Evolutionary conservation across 2,113 vertebrate species (phyloP).

Genomic region (Tetrao urogallus): DNA sequence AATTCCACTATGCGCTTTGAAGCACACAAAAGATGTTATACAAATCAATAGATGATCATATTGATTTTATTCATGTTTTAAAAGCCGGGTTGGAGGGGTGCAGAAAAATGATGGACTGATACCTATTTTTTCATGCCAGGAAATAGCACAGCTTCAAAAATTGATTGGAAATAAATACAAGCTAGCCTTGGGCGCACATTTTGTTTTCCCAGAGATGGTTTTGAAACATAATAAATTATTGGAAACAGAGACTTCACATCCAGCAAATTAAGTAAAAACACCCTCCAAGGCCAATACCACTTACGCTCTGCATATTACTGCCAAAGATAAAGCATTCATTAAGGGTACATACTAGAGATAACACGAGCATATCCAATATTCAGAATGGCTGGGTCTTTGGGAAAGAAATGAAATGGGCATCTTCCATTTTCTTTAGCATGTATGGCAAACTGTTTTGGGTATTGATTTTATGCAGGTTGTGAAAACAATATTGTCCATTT

Average conservation of each 20-base stretch:
- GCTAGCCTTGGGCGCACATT: slow-evolving; percentile 67
- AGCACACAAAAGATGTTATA: not conserved
- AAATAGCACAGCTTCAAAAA: slow-evolving; percentile 29
- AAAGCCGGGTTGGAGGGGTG: not conserved
- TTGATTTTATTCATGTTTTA: not conserved
- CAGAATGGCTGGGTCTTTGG: not conserved
- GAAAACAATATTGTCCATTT: not conserved
- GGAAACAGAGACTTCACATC: slow-evolving; percentile 69
- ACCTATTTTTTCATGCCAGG: not conserved
- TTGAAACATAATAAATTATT: slow-evolving; percentile 76
- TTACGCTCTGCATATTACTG: slow-evolving; percentile 68
- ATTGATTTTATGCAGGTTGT: no score
- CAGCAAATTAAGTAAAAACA: slow-evolving; percentile 78
- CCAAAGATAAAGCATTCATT: slow-evolving; percentile 73
- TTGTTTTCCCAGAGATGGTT: slow-evolving; percentile 60
- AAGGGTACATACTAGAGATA: slow-evolving; percentile 42
- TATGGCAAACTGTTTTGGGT: not conserved
- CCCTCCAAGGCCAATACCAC: slow-evolving; percentile 77
- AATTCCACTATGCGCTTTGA: not conserved
- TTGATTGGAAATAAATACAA: slow-evolving; percentile 65
- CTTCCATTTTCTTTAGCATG: not conserved
- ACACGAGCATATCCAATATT: not conserved
- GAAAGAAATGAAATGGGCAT: not conserved
- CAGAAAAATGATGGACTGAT: not conserved
- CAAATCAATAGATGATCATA: slow-evolving; percentile 28